Base-by-base conservation (phyloP, 2,797 vertebrate genomes). In the Malurus leucopterus region DNA sequence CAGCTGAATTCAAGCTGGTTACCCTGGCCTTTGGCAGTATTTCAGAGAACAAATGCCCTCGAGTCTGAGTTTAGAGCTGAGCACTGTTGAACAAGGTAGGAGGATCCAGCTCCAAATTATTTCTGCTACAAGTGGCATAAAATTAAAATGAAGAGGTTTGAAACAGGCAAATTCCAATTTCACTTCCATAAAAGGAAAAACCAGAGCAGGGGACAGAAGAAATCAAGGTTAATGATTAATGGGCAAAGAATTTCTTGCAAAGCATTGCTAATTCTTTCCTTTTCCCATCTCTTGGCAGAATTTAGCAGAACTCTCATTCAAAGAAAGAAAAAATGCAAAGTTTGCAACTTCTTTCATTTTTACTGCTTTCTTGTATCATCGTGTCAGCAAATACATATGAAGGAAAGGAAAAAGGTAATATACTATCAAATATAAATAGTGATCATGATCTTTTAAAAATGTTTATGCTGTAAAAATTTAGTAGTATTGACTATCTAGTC, bases 171-270 rank as follows among this genome's bases (percentile, higher is more conserved):
- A 84, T 87, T 88, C 41, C 10, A 7, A 58, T 71, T 61, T 51
- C 17, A 49, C 51, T 91, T 64, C 86, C 86, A 76, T 73, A 91
- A 77, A 95, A 88, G 75, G 75, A 84, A 91, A 90, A 54, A 41
- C 34, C 4, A 4, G 59, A 69, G 54, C 30, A 55, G 57, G 32
- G n/a, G 51, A 61, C 30, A 76, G 55, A 49, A 76, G 26, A 84
- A 79, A 91, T 89, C 50, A 85, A 84, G 50, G 96, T 98, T 98
- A 98, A 98, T 97, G 51, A 97, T 98, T 98, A 97, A 97, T 70
- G n/a, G 51, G 51, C 54, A 72, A 74, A 78, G 92, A 91, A 92
- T 73, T 89, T 65, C 84, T 91, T 65, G 83, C 93, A 86, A 82
- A 94, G 81, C 85, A 69, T 61, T 94, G 89, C 90, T 83, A 89